These are phyloP conservation scores for Sylvilagus floridanus DNA, from an alignment of 2,797 vertebrate genomes.

Conservation along the genomic window DNA sequence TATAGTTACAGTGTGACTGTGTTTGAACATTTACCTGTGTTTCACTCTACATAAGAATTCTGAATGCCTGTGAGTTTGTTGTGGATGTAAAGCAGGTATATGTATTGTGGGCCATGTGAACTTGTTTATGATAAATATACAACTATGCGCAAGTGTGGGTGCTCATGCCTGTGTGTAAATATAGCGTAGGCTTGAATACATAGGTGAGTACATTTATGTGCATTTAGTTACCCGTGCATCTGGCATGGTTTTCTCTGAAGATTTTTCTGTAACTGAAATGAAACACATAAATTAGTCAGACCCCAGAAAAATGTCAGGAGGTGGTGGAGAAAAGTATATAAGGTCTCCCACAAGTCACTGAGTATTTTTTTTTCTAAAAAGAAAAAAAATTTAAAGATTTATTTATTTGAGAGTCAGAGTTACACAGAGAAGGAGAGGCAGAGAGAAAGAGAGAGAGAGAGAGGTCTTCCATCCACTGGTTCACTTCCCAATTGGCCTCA, in stretches of 20 bases:
- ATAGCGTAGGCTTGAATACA: neutral
- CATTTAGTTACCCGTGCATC: neutral
- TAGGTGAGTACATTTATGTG: neutral
- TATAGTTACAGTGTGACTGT: neutral
- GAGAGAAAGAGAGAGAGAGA: no score
- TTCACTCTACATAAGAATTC: neutral
- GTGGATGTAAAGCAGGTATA: neutral
- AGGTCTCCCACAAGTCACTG: neutral
- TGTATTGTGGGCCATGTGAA: neutral
- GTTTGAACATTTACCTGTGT: neutral
- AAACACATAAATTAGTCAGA: neutral
- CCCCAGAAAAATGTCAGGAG: neutral
- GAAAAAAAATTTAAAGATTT: neutral
- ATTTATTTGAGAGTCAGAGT: no score
- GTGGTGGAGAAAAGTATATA: neutral
- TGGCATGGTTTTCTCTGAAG: neutral
- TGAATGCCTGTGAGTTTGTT: conserved; percentile 13
- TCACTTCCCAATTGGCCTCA: no score
- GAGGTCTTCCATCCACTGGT: no score
- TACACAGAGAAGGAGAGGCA: no score
- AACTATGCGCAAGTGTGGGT: neutral
- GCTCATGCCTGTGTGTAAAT: neutral
- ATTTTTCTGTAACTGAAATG: neutral
- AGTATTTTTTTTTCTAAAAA: neutral
- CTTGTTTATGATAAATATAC: neutral